Conservation (phyloP, 2,113 vertebrate species). For the Brachyhypopomus occidentalis region DNA sequence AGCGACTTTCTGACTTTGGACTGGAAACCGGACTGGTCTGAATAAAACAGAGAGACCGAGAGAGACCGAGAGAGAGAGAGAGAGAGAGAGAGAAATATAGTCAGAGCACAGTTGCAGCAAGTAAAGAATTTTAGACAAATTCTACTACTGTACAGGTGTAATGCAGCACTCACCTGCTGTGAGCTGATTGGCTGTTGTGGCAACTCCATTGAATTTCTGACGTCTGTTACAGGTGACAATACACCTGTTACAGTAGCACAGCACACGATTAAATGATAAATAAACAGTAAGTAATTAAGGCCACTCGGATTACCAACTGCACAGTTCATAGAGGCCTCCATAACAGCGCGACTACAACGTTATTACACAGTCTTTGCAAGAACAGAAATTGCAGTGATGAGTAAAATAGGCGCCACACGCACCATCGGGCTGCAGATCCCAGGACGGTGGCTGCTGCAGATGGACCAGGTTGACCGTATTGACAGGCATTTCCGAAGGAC, state of each 20-base stretch:
- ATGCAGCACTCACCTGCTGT: conserved; percentile 55
- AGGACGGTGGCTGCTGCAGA: conserved; percentile 8
- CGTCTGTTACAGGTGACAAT: conserved; percentile 49
- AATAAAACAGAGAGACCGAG: conserved; percentile 33
- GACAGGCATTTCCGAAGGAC: neutral
- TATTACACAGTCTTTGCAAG: neutral
- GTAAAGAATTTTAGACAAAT: neutral
- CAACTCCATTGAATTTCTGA: conserved; percentile 21
- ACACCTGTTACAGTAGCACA: conserved; percentile 49
- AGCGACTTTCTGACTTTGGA: conserved; percentile 68
- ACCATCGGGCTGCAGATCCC: conserved; percentile 34
- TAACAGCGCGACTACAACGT: neutral
- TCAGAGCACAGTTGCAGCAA: neutral
- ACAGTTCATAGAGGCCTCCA: neutral
- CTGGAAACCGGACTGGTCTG: conserved; percentile 42
- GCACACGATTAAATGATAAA: neutral
- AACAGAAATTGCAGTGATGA: neutral
- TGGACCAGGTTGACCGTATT: neutral
- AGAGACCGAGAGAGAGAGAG: neutral
- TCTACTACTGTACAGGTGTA: neutral
- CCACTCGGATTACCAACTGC: too few species aligned
- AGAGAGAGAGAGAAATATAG: neutral
- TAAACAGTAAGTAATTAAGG: neutral
- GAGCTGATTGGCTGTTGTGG: conserved; percentile 38
- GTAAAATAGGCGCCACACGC: neutral